Evolutionary conservation across 2,888 invertebrate species (phyloP).

Genomic region (Luperina testacea): DNA sequence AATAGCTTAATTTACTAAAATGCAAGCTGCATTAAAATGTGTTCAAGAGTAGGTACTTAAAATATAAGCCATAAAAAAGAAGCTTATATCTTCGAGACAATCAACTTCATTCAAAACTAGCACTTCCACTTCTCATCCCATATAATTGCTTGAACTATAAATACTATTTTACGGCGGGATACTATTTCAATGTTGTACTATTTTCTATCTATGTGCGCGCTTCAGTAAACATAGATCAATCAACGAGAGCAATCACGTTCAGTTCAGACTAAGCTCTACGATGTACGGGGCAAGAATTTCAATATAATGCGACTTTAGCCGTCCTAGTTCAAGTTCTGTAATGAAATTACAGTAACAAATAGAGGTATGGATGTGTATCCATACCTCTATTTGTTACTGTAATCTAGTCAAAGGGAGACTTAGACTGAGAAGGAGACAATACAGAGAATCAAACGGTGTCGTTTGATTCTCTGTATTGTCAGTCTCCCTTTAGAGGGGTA

Average conservation of each 20-base stretch:
- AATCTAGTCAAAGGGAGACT: too few species aligned
- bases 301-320: constrained; percentile 48
- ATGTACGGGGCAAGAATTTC: constrained; percentile 47
- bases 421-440: too few species aligned
- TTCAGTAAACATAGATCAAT: constrained; percentile 64
- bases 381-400: too few species aligned
- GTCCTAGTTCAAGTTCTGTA: constrained; percentile 27
- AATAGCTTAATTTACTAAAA: neutral
- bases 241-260: constrained; percentile 56
- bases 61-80: neutral
- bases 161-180: constrained; percentile 34
- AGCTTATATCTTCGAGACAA: neutral
- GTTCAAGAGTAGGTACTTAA: neutral
- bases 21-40: neutral
- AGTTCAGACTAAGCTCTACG: constrained; percentile 41
- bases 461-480: neutral
- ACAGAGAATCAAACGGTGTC: too few species aligned
- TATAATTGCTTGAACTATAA: constrained; percentile 34
- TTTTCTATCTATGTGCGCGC: constrained; percentile 37
- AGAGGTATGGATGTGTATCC: neutral
- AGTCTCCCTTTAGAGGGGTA: neutral
- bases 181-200: constrained; percentile 43
- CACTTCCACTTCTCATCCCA: neutral
- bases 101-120: constrained; percentile 3
- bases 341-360: constrained; percentile 37